These are phyloP conservation scores for Pterocles gutturalis DNA, from an alignment of 2,113 vertebrate genomes.

Conservation along the genomic window DNA sequence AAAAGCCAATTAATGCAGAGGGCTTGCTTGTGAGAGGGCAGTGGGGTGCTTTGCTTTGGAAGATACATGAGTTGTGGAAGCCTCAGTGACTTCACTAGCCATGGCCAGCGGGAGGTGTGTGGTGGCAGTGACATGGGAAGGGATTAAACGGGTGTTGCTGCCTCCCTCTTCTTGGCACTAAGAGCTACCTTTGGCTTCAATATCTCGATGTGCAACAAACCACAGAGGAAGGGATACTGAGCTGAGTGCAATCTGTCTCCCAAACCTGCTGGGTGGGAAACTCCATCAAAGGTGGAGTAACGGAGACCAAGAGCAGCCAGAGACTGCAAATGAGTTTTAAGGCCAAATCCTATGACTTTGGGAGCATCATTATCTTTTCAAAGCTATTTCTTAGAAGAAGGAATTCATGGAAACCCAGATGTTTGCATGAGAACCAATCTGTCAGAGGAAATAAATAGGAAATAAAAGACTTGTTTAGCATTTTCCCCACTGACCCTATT, in stretches of 20 bases:
- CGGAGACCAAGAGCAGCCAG: fast-evolving
- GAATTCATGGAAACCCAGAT: neutral
- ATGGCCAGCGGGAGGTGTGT: neutral
- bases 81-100: neutral
- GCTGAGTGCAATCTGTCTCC: too few relatives aligned
- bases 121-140: neutral
- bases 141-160: neutral
- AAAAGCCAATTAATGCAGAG: neutral
- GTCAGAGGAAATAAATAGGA: constrained; percentile 9
- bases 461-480: neutral
- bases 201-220: neutral
- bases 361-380: neutral
- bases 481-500: neutral
- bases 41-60: neutral
- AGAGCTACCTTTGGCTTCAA: neutral
- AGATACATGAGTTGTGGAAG: neutral
- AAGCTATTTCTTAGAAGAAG: neutral
- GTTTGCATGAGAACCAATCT: neutral
- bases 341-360: neutral
- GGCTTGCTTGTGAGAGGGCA: neutral
- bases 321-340: neutral
- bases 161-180: neutral
- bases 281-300: neutral
- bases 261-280: neutral
- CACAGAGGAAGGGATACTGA: neutral